These are phyloP conservation scores for Papilio elwesi DNA, from an alignment of 2,888 invertebrate species.

Conservation along the genomic window DNA sequence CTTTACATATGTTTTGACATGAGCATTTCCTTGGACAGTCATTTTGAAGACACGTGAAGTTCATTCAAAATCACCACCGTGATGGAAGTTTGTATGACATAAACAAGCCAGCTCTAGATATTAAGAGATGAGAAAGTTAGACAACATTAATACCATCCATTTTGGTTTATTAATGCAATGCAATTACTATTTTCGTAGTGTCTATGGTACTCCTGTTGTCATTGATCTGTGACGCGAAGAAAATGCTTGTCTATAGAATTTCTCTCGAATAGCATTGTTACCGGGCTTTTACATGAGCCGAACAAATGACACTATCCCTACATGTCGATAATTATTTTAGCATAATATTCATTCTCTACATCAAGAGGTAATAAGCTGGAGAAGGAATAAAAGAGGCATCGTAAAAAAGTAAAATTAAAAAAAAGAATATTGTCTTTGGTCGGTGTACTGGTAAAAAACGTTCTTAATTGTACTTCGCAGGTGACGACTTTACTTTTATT, in stretches of 20 bases:
- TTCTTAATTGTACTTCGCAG: constrained; percentile 74
- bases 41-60: not conserved
- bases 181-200: too few relatives aligned
- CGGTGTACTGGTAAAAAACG: constrained; percentile 58
- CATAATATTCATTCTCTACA: constrained; percentile 53
- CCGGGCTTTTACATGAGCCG: constrained; percentile 4
- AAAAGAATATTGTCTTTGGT: constrained; percentile 70
- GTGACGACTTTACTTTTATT: constrained; percentile 48
- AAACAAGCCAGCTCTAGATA: too few relatives aligned
- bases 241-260: constrained; percentile 24
- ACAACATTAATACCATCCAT: too few relatives aligned
- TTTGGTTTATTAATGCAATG: too few relatives aligned
- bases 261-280: constrained; percentile 6
- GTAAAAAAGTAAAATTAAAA: constrained; percentile 58
- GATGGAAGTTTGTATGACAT: too few relatives aligned
- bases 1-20: constrained; percentile 43
- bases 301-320: constrained; percentile 41
- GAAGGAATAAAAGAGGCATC: constrained; percentile 58
- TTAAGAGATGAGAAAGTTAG: too few relatives aligned
- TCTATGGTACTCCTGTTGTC: too few relatives aligned
- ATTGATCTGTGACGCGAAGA: too few relatives aligned
- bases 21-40: not conserved
- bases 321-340: constrained; percentile 42
- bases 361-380: constrained; percentile 52
- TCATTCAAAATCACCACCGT: not conserved